Conservation (phyloP, 2,113 vertebrate species). For the Manacus vitellinus region DNA sequence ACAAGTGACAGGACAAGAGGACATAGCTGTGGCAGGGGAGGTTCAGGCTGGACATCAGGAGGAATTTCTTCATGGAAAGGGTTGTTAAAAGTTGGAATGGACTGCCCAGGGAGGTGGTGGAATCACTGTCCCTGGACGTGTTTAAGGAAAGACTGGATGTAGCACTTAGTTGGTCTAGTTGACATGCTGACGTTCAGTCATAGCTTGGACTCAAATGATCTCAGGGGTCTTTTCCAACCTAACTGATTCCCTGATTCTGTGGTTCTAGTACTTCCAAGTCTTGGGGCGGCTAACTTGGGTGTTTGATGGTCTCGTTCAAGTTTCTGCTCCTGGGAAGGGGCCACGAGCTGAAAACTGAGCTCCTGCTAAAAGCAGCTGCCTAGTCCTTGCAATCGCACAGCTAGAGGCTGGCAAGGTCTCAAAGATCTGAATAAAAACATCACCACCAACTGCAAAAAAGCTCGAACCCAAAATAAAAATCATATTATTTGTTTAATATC, state of each 20-base stretch:
- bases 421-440: neutral
- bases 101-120: neutral
- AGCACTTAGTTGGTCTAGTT: neutral
- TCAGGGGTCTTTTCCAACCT: neutral
- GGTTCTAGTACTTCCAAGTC: neutral
- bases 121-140: neutral
- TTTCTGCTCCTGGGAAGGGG: neutral
- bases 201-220: neutral
- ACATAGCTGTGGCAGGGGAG: neutral
- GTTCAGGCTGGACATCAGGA: neutral
- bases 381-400: rapidly evolving
- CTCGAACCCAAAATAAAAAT: neutral
- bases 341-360: neutral
- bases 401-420: neutral
- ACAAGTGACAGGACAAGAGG: neutral
- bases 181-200: neutral
- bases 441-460: neutral
- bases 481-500: neutral
- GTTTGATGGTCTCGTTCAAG: neutral
- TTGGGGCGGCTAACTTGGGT: neutral
- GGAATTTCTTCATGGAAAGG: neutral
- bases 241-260: too few relatives aligned
- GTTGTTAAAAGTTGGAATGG: too few relatives aligned
- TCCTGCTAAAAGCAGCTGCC: neutral
- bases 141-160: neutral